Conservation (phyloP, 2,113 vertebrate genomes). For the Delphinapterus leucas region DNA sequence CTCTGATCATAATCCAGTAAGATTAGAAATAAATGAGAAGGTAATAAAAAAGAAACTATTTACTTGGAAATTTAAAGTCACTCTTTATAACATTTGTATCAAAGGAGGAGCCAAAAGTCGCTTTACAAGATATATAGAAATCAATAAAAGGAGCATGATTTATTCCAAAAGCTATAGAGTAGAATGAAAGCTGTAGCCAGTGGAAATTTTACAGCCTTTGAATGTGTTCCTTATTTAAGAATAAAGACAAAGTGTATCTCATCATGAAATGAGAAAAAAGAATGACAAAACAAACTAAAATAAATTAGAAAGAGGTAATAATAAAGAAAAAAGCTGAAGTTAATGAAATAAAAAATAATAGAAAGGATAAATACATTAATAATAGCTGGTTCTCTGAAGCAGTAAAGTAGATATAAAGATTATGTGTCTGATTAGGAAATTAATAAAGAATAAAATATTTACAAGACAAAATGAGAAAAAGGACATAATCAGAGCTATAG, state of each 20-base stretch:
- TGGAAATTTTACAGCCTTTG: not conserved
- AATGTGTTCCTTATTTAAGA: not conserved
- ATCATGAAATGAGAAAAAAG: not conserved
- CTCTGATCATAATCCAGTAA: not conserved
- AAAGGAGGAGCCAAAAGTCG: slow-evolving; percentile 7
- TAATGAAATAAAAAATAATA: not conserved
- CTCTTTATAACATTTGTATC: not conserved
- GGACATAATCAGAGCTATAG: not conserved
- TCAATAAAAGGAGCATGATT: not conserved
- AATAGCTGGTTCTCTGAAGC: not conserved
- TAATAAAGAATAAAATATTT: not conserved
- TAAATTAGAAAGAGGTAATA: not conserved
- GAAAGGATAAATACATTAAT: not conserved
- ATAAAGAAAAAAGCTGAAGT: not conserved
- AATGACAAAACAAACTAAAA: not conserved
- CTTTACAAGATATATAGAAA: not conserved
- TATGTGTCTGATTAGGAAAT: slow-evolving; percentile 4
- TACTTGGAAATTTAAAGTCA: slow-evolving; percentile 1
- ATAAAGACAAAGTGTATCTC: not conserved
- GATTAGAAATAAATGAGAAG: not conserved
- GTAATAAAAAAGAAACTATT: not conserved
- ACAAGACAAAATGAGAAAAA: not conserved
- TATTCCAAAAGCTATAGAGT: not conserved
- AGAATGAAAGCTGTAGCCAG: not conserved
- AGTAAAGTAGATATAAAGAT: not conserved